A percentile compares a stretch with the other conserved stretches of the same genome.
These are phyloP conservation scores for Euglossa dilemma DNA, from an alignment of 1,140 invertebrate species.

Conservation along the genomic window DNA sequence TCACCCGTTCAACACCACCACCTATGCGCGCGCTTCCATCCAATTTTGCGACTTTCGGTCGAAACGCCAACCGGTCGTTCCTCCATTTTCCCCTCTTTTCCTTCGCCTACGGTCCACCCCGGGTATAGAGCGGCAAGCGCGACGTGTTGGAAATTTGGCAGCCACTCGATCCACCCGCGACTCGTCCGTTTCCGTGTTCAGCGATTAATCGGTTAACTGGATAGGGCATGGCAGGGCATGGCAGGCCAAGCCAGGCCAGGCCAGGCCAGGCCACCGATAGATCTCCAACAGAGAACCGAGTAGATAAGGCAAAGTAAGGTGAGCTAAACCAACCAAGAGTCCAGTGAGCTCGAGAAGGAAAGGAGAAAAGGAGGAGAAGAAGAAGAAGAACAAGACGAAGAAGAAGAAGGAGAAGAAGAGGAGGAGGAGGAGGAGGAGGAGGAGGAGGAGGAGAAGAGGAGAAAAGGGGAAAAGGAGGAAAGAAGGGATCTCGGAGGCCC, in stretches of 20 bases:
- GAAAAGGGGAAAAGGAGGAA: constrained; percentile 14
- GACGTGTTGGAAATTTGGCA: constrained; percentile 22
- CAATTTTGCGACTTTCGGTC: constrained; percentile 8
- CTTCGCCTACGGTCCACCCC: too few species aligned
- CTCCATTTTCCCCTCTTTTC: too few species aligned
- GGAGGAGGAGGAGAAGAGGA: neutral
- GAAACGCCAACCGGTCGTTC: neutral
- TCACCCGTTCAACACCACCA: constrained; percentile 26
- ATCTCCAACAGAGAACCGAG: constrained; percentile 9
- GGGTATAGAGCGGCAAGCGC: neutral
- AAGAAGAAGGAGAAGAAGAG: neutral
- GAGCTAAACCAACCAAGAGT: neutral
- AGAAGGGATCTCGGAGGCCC: constrained; percentile 55
- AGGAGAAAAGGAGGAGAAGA: neutral
- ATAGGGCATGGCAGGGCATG: constrained; percentile 45
- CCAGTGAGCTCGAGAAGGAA: neutral
- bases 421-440: neutral
- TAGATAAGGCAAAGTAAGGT: neutral
- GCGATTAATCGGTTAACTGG: constrained; percentile 15
- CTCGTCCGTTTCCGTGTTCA: constrained; percentile 53
- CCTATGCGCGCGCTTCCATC: neutral
- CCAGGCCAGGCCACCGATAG: neutral
- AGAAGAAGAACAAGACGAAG: neutral
- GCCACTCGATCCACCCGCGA: constrained; percentile 32
- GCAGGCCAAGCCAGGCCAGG: constrained; percentile 2